phyloP scores from a whole-genome alignment of 2,797 vertebrate species.

The Nannoperca australis region DNA sequence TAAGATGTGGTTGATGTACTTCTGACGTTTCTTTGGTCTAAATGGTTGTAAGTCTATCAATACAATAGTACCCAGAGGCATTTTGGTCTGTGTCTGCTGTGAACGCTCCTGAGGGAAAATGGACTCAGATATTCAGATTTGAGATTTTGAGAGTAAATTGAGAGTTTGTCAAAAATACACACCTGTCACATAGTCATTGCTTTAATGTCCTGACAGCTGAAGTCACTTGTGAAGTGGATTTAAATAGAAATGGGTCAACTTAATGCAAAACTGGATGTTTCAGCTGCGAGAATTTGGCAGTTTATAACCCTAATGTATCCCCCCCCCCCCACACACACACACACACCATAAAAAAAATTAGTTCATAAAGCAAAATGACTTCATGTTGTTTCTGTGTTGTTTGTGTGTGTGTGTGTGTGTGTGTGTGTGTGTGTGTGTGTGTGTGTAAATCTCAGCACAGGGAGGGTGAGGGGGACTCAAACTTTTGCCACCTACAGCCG shows the following conservation, averaged over 20 bases:
- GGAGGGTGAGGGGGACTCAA: not conserved
- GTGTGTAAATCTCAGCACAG: not conserved
- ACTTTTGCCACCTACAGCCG: conserved; percentile 1
- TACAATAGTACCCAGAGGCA: too few relatives aligned
- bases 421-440: too few relatives aligned
- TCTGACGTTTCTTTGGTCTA: too few relatives aligned
- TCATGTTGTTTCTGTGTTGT: not conserved
- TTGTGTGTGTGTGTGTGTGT: too few relatives aligned
- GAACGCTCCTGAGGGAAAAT: too few relatives aligned
- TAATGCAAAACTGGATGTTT: conserved; percentile 19
- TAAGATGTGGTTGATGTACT: too few relatives aligned
- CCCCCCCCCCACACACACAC: too few relatives aligned
- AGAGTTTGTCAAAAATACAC: conserved; percentile 3
- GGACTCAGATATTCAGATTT: too few relatives aligned
- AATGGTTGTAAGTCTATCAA: too few relatives aligned
- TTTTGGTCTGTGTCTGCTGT: too few relatives aligned
- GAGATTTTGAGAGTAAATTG: too few relatives aligned
- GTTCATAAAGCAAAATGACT: not conserved
- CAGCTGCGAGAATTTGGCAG: conserved; percentile 28
- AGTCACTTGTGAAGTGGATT: conserved; percentile 33
- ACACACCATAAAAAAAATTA: conserved; percentile 3
- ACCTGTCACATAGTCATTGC: not conserved
- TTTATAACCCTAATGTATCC: conserved; percentile 4
- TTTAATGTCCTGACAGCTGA: conserved; percentile 1
- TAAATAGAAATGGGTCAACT: conserved; percentile 47